Evolutionary conservation across 2,113 vertebrate genomes (phyloP).

Genomic region (Clarias gariepinus): DNA sequence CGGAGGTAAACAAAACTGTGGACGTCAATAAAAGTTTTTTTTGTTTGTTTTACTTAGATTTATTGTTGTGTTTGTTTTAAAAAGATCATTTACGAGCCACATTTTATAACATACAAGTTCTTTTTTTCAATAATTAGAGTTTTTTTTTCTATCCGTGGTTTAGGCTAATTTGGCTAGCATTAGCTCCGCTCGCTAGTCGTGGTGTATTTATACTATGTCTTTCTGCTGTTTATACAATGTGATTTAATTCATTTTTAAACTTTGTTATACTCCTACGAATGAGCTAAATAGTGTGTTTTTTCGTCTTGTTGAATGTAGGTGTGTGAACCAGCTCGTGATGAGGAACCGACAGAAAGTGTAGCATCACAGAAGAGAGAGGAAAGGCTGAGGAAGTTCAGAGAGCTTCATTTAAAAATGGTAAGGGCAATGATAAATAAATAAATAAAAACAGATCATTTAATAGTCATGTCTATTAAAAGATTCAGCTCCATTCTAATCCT

Average conservation of each 20-base stretch:
- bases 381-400: conserved; percentile 84
- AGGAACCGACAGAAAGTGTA: conserved; percentile 49
- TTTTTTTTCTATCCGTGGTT: too few species aligned
- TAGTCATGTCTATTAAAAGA: neutral
- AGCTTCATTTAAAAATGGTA: conserved; percentile 90
- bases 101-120: too few species aligned
- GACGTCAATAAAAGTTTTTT: neutral
- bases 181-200: neutral
- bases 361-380: conserved; percentile 80
- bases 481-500: neutral
- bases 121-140: neutral
- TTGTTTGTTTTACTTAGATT: neutral
- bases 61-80: neutral
- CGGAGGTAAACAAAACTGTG: conserved; percentile 57
- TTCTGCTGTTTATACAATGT: neutral
- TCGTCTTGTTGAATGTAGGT: conserved; percentile 46
- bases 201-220: neutral
- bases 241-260: neutral
- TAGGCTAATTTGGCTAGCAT: neutral
- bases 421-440: conserved; percentile 32
- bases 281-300: neutral
- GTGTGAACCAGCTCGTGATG: conserved; percentile 36
- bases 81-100: too few species aligned
- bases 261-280: too few species aligned
- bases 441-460: neutral